phyloP scores from a whole-genome alignment of 2,113 vertebrate genomes.

The Mesocricetus auratus region DNA sequence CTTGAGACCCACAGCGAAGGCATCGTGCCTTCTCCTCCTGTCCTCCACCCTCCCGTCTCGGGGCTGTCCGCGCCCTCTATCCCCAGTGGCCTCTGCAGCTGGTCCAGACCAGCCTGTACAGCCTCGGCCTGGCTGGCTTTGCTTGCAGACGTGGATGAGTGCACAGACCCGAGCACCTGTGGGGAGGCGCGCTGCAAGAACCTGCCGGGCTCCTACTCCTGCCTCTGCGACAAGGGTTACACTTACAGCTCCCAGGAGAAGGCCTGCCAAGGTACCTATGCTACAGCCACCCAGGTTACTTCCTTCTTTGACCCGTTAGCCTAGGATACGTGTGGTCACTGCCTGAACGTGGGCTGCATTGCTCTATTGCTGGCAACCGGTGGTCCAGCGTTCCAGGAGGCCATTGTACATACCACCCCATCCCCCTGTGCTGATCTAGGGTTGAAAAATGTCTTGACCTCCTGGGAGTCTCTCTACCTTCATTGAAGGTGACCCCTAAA shows the following conservation, averaged over 20 bases:
- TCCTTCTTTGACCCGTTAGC: background rate
- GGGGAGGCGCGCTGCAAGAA: conserved; percentile 93
- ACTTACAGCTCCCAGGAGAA: conserved; percentile 89
- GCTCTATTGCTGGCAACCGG: background rate
- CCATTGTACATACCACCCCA: background rate
- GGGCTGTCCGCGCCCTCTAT: background rate
- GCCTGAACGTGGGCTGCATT: background rate
- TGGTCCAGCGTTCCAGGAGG: background rate
- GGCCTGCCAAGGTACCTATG: conserved; percentile 90
- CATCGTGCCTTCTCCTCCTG: background rate
- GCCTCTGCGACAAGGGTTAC: conserved; percentile 92
- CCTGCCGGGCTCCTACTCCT: conserved; percentile 90
- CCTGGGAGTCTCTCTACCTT: background rate
- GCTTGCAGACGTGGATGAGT: conserved; percentile 94
- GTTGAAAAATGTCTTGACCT: too few species aligned
- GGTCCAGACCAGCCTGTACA: background rate
- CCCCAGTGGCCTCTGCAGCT: background rate
- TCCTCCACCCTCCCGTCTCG: background rate
- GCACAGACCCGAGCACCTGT: conserved; percentile 87
- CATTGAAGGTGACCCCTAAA: background rate
- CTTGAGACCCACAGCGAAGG: background rate
- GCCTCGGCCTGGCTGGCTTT: conserved; percentile 35
- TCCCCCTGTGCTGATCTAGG: too few species aligned
- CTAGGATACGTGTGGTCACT: background rate
- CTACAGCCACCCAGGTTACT: background rate